Evolutionary conservation across 2,797 vertebrate genomes (phyloP), one percentile per base, ranked within the genome.

Genomic region (Spondyliosoma cantharus): DNA sequence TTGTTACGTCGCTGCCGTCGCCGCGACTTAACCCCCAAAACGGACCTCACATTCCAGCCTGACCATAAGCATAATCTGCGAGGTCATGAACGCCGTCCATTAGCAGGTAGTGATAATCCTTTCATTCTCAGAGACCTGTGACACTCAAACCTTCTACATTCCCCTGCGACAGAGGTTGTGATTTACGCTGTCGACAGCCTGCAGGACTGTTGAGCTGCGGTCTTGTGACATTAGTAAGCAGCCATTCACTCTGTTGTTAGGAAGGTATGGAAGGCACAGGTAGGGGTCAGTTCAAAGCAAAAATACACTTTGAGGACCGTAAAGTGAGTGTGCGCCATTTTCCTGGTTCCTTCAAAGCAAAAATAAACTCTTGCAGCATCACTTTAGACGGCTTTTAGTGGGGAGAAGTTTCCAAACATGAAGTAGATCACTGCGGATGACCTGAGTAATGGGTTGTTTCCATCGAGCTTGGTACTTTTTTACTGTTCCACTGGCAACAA

Each of bases 101-200:
- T 54, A 42, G 63, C 74, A 32, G 32, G n/a, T 24, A 56, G 22
- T 45, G 42, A 60, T 85, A 43, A 86, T 73, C 52, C 72, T 45
- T 58, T 60, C 65, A 32, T 61, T 70, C 46, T 64, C 5, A 50
- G 48, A n/a, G 71, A 8, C 22, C 45, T n/a, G 1, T 3, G 3
- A 11, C 11, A 5, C 49, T 64, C 25, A 37, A 57, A 57, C 29
- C 11, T 1, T 11, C 27, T 13, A 13, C 32, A 50, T 45, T 49
- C n/a, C 50, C 32, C 24, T 27, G 29, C 14, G 52, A 52, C 8
- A 7, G 11, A 32, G 29, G 59, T 69, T 49, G 56, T 52, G 4
- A 46, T 46, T 43, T 50, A 16, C 32, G 53, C 42, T 20, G 29
- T 37, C 32, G 19, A 12, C 17, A 43, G 58, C 5, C 37, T 62